Evolutionary conservation across 2,888 invertebrate species (phyloP), one percentile per base, ranked within the genome.

Genomic region (Neocrepidodera transversa): DNA sequence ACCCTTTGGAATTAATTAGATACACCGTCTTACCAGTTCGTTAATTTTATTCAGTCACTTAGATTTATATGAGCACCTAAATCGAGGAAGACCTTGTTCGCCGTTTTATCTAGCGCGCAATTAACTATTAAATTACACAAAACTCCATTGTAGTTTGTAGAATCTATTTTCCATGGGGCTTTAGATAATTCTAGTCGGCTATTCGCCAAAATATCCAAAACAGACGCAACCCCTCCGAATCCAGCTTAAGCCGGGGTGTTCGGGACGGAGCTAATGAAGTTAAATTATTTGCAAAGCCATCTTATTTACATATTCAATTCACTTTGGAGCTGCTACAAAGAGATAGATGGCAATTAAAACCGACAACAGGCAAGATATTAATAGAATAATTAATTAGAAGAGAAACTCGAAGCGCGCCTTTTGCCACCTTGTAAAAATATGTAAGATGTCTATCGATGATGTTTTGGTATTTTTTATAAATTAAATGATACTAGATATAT

Each of bases 241-340:
- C 36, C 50, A 13, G n/a, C 50, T 50, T 50, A 50, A 36, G 23
- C 42, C 53, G 32, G 53, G 35, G 13, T 18, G 52, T 30, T 28
- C 30, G 42, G 36, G 30, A 4, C 26, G 28, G 3, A 38, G 42
- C 59, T 61, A 66, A 64, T 66, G 64, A 67, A 63, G 59, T 58
- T 64, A 62, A 67, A 57, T 64, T 67, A 65, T 65, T 65, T 59
- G 62, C 64, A 38, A 59, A 56, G 65, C 57, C 62, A 63, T 60
- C 62, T 60, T 60, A 60, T 67, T 65, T 67, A 61, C 67, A 67
- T 67, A 64, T 64, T 67, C 65, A 61, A 67, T 62, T 62, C 58
- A 62, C 62, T 53, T 53, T 42, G 61, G 32, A 42, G 47, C 49
- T 28, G 43, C 50, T 50, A 50, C 50, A 53, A 53, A 32, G 53